Conservation (phyloP, 2,888 invertebrate genomes). For the Heliconius cydno region DNA sequence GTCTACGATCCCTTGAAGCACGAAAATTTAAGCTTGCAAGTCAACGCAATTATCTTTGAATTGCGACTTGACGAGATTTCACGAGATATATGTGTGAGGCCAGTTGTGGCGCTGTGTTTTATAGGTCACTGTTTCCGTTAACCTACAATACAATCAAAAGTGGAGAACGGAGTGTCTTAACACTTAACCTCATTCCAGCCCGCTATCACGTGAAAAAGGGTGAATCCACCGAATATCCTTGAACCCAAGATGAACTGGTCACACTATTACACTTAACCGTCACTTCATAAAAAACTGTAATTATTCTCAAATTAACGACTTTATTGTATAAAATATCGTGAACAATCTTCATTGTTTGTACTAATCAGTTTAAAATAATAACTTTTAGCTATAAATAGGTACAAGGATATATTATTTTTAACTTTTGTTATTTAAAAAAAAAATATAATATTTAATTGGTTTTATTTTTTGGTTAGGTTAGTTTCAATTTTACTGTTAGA, state of each 20-base stretch:
- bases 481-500: too few species aligned
- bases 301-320: slow-evolving; percentile 33
- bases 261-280: not conserved
- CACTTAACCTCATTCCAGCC: not conserved
- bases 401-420: slow-evolving; percentile 20
- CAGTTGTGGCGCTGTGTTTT: too few species aligned
- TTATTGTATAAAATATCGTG: slow-evolving; percentile 23
- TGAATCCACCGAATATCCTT: not conserved
- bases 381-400: slow-evolving; percentile 19
- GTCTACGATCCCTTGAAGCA: too few species aligned
- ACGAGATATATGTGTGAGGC: too few species aligned
- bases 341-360: slow-evolving; percentile 5
- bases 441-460: too few species aligned
- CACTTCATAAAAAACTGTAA: not conserved
- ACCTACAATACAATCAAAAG: too few species aligned
- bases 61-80: too few species aligned
- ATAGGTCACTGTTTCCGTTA: too few species aligned
- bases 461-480: too few species aligned
- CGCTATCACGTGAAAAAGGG: not conserved
- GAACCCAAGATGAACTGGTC: not conserved
- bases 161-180: not conserved
- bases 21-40: too few species aligned
- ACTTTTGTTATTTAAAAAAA: too few species aligned
- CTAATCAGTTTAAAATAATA: slow-evolving; percentile 7
- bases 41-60: too few species aligned